Base-by-base conservation (phyloP, 2,888 invertebrate species). In the Erynnis tages region DNA sequence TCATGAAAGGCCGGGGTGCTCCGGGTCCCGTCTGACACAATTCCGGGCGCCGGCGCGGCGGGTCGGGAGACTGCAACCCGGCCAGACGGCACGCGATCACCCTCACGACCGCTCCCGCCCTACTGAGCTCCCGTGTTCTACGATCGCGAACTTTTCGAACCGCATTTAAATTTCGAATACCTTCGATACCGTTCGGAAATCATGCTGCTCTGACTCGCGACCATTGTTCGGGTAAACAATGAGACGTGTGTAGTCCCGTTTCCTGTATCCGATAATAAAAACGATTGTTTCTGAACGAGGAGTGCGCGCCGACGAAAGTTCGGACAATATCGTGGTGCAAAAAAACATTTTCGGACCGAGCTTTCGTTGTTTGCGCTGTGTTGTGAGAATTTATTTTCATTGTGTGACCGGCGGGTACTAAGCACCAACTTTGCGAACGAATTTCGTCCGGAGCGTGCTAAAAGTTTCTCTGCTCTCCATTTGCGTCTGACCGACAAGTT, bases 1-100 rank as follows among this genome's bases (percentile, higher is more conserved):
- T 72, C 71, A 73, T 73, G 77, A 76, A 74, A 80, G 73, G 76
- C 75, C 72, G 79, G 77, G 76, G 72, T 73, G 76, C 71, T 76
- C 69, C 70, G 76, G 79, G 80, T 77, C 75, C 80, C 75, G 75
- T 75, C 71, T 86, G 88, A 87, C 88, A 88, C 79, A 85, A 80
- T 80, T 87, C 79, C 75, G 76, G 86, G 86, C 88, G 88, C 87
- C 88, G 89, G 89, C 89, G 88, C 89, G 88, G 67, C 79, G 78
- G 56, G 58, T 62, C 57, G 58, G 69, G 65, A 63, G 68, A 72
- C 76, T 79, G 79, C 79, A 73, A 63, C 82, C 82, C 81, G 73
- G 82, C 76, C 87, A 86, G 87, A 87, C 85, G 82, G 75, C 79
- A 79, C 83, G 84, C 85, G 86, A 73, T 75, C 79, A 79, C 76